These are phyloP conservation scores for Melanotaenia duboulayi DNA, from an alignment of 2,113 vertebrate genomes.

Conservation along the genomic window DNA sequence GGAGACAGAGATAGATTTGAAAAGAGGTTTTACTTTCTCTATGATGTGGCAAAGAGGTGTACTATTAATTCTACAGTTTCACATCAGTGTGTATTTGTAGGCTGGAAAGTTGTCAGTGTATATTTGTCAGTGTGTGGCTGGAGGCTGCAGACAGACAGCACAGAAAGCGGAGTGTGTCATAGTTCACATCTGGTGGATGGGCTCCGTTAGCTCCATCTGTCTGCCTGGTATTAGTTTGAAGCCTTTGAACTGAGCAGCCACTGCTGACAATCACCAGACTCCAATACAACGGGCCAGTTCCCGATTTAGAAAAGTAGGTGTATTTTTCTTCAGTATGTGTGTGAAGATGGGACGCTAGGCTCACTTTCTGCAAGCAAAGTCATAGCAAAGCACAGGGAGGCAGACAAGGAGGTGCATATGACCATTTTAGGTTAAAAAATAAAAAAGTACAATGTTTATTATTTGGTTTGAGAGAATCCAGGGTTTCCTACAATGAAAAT, in stretches of 20 bases:
- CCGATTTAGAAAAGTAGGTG: not conserved
- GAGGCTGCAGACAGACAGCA: conserved; percentile 47
- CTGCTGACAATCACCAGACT: conserved; percentile 79
- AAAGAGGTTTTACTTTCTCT: conserved; percentile 17
- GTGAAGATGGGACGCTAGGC: conserved; percentile 13
- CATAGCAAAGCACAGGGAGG: conserved; percentile 1
- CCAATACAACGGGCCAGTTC: conserved; percentile 26
- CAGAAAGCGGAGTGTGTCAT: conserved; percentile 65
- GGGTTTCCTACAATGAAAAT: conserved; percentile 9
- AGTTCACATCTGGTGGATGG: conserved; percentile 76
- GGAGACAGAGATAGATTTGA: not conserved
- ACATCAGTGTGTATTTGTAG: conserved; percentile 12
- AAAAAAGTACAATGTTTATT: not conserved
- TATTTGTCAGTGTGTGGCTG: conserved; percentile 26
- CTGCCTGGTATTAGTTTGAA: conserved; percentile 62
- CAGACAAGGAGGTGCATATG: not conserved
- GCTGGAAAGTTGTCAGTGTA: not conserved
- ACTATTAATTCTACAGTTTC: conserved; percentile 12
- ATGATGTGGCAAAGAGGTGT: conserved; percentile 19
- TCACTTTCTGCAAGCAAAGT: conserved; percentile 19
- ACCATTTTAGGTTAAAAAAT: not conserved
- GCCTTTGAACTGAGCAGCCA: conserved; percentile 76
- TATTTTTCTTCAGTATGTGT: conserved; percentile 26
- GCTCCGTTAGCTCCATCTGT: conserved; percentile 64
- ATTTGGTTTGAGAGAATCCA: not conserved